A percentile compares a stretch with the other conserved stretches of the same genome.
Conservation (phyloP, 2,797 vertebrate genomes). For the Hoplostethus atlanticus region DNA sequence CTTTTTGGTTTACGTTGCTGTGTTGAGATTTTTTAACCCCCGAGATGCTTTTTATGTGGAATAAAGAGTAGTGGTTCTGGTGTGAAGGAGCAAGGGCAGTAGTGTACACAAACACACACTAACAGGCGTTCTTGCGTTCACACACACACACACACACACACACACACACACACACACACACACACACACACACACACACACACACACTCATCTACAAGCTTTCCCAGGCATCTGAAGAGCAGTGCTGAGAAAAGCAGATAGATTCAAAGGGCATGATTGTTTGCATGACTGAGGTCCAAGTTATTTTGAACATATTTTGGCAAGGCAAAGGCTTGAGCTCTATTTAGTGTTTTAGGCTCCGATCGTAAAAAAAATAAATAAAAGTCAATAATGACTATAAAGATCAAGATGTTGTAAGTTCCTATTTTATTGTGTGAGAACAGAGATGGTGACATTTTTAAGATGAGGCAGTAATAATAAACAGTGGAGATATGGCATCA, state of each 20-base stretch:
- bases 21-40: neutral
- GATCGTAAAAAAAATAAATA: conserved; percentile 70
- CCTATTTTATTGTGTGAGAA: conserved; percentile 49
- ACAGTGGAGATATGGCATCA: conserved; percentile 13
- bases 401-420: conserved; percentile 39
- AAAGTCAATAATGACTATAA: conserved; percentile 31
- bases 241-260: conserved; percentile 65
- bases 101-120: conserved; percentile 13
- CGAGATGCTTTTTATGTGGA: conserved; percentile 21
- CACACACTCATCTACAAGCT: conserved; percentile 53
- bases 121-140: conserved; percentile 9
- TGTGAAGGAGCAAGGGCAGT: conserved; percentile 19
- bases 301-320: conserved; percentile 80
- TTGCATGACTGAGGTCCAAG: conserved; percentile 78
- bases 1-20: neutral
- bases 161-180: conserved; percentile 17
- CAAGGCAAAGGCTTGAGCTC: conserved; percentile 52
- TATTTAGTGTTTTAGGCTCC: conserved; percentile 52
- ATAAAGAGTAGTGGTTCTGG: conserved; percentile 15
- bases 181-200: conserved; percentile 30
- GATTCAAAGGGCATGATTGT: conserved; percentile 67
- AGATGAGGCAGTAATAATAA: neutral
- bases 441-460: conserved; percentile 21
- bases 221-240: conserved; percentile 75
- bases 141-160: conserved; percentile 12